Base-by-base conservation (phyloP, 1,140 invertebrate species). In the Aphelinus certus region DNA sequence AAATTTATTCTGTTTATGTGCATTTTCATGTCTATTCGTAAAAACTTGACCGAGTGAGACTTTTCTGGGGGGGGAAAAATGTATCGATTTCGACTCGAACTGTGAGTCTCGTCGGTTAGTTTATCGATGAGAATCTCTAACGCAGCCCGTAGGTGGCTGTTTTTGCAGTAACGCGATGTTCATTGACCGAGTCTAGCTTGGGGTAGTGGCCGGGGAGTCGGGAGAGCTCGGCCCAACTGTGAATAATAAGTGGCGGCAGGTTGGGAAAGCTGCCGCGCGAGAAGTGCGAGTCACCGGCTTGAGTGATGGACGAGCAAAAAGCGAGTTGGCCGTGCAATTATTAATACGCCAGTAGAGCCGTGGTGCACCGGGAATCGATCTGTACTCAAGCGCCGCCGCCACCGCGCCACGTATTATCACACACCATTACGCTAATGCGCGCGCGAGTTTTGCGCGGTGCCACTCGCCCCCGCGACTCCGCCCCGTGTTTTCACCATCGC, bases 301-400 rank as follows among this genome's bases (percentile, higher is more conserved):
- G 73, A 81, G 76, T 80, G 80, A 80, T 79, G 79, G 73, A 75
- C 71, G 76, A 76, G 75, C 3, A 70, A 75, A 79, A 77, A 65
- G 77, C 76, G 80, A 78, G 77, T 73, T 77, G 66, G 77, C 78
- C 71, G 75, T 78, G 81, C 79, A 81, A 84, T 84, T 84, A 85
- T 82, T 78, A 57, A 74, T 75, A 61, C 63, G 75, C 79, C 78
- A 82, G 80, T 77, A 75, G 76, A 73, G 76, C 7, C 2, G 53
- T 6, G 26, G 2, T 63, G 61, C 53, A 56, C 56, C 53, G 53
- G 10, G 45, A 42, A 71, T 57, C 43, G 70, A 71, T 71, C 53
- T 26, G 51, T 26, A 64, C 56, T 62, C 26, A 26, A 26, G 26
- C 26, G 26, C 26, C 26, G 26, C 26, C 26, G 26, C 26, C 26